A percentile compares a stretch with the other conserved stretches of the same genome.
Conservation (phyloP, 2,797 vertebrate genomes). For the Psittacula echo region DNA sequence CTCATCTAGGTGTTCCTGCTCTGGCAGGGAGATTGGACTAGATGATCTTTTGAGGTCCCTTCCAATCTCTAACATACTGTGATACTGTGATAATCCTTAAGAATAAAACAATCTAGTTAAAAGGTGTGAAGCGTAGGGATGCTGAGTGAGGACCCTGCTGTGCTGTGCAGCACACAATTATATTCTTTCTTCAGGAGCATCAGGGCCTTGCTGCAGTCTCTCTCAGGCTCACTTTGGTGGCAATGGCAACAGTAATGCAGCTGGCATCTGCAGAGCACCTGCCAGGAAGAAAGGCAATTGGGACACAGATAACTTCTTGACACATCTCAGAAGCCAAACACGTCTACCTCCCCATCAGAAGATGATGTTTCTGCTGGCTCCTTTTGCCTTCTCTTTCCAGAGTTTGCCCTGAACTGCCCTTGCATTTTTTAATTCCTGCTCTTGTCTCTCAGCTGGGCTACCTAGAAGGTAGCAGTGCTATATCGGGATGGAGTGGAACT, state of each 20-base stretch:
- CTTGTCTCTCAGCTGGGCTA: background rate
- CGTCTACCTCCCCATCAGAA: background rate
- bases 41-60: too few relatives aligned
- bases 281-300: background rate
- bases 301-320: background rate
- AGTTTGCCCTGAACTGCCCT: background rate
- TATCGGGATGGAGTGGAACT: background rate
- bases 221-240: background rate
- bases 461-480: background rate
- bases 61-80: too few relatives aligned
- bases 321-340: background rate
- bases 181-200: rapidly evolving
- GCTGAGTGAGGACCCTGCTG: background rate
- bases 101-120: background rate
- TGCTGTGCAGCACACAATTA: rapidly evolving
- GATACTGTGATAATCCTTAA: background rate
- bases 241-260: rapidly evolving
- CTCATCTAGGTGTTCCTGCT: too few relatives aligned
- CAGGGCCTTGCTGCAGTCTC: background rate
- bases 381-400: background rate
- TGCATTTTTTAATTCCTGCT: background rate
- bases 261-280: rapidly evolving
- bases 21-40: too few relatives aligned
- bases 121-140: background rate
- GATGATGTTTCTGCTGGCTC: background rate